Evolutionary conservation across 1,140 invertebrate genomes (phyloP), one percentile per base, ranked within the genome.

Genomic region (Listronotus bonariensis): DNA sequence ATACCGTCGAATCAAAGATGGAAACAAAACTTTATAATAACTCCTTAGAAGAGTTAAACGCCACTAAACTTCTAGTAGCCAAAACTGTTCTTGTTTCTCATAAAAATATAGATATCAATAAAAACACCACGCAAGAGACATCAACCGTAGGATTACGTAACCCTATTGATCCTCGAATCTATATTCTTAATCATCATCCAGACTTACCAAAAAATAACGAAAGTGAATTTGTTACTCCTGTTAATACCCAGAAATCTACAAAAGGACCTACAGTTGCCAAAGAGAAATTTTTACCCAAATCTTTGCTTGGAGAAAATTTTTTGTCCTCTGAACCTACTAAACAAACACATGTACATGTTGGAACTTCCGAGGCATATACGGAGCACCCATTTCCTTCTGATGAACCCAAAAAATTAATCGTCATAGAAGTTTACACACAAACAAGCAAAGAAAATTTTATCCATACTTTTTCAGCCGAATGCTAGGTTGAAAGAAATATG

Each of bases 401-500:
- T 36, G 53, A 63, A 48, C 53, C 58, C 4, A 66, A 66, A 66
- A 60, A 40, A 46, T 55, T 4, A 59, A 43, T 46, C 51, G 52
- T 40, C 61, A 68, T 36, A 46, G 51, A 41, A 60, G 32, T 26
- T 46, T 57, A 20, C 55, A 55, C 14, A 61, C 20, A 18, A 68
- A 18, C 34, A 65, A 57, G 6, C 76, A 79, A 51, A 73, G 78
- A 36, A 78, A 78, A 55, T 81, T 80, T 67, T 81, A 81, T 68
- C 79, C 81, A n/a, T 81, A 81, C 57, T 81, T 81, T 58, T 78
- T 82, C 45, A 81, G 80, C 52, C 72, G 81, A 67, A 80, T 82
- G 31, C 67, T 82, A 49, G 81, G 81, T 54, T 82, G 76, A 81
- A 70, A 10, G 3, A 36, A 7, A 9, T 12, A 8, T 36, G 20